phyloP scores from a whole-genome alignment of 2,888 invertebrate species.

The Trichopoda pennipes region DNA sequence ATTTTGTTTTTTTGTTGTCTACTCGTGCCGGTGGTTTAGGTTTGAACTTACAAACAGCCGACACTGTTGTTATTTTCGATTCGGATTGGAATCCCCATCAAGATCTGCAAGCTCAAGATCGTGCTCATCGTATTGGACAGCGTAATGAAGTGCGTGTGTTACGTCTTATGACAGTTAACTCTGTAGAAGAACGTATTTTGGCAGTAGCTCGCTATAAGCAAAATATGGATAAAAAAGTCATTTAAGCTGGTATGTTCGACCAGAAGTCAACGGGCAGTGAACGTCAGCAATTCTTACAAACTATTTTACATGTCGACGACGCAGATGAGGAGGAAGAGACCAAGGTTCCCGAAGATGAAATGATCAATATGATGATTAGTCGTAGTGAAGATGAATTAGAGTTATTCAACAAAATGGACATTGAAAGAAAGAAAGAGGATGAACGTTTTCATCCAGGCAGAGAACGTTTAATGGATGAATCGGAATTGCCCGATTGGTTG shows the following conservation, averaged over 20 bases:
- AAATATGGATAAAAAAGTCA: conserved; percentile 99
- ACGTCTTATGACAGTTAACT: conserved; percentile 98
- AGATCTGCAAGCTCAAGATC: conserved; percentile 99
- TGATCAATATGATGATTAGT: conserved; percentile 99
- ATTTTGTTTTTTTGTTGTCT: conserved; percentile 96
- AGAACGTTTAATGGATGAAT: conserved; percentile 94
- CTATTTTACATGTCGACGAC: conserved; percentile 96
- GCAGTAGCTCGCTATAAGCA: conserved; percentile 99
- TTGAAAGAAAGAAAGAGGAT: conserved; percentile 91
- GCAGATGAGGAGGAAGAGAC: conserved; percentile 92
- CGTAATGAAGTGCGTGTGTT: conserved; percentile 98
- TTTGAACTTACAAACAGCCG: conserved; percentile 98
- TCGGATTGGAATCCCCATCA: conserved; percentile 99
- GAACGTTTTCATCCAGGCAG: conserved; percentile 86
- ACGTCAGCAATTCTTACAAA: conserved; percentile 96
- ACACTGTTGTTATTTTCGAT: conserved; percentile 99
- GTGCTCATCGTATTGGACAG: conserved; percentile 99
- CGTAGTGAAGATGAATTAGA: conserved; percentile 97
- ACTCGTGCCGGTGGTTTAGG: conserved; percentile 99
- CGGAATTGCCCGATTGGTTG: conserved; percentile 97
- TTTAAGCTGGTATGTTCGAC: conserved; percentile 99
- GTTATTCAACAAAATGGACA: conserved; percentile 94
- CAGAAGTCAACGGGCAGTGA: conserved; percentile 99
- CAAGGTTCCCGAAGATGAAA: conserved; percentile 97
- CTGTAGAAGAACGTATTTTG: conserved; percentile 98